phyloP scores from a whole-genome alignment of 2,888 invertebrate genomes.

The Sarcophaga carnaria region DNA sequence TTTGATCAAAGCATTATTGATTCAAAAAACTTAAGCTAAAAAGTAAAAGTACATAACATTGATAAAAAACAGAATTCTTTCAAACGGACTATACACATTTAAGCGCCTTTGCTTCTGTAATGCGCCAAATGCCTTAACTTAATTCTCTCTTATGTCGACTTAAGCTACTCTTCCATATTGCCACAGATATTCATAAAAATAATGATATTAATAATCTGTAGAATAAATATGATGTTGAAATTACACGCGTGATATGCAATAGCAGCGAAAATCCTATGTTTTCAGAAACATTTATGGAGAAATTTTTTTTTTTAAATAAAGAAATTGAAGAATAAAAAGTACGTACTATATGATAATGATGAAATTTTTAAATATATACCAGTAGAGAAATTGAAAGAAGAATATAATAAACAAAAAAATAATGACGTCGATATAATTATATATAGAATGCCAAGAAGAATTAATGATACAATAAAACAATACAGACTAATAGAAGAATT shows the following conservation, averaged over 20 bases:
- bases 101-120: too few species aligned
- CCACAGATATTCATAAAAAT: neutral
- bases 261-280: neutral
- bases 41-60: too few species aligned
- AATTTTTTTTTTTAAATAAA: neutral
- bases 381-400: conserved; percentile 4
- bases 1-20: too few species aligned
- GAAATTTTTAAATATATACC: conserved; percentile 3
- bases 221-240: neutral
- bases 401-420: neutral
- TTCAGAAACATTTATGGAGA: neutral
- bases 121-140: too few species aligned
- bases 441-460: conserved; percentile 14
- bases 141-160: too few species aligned
- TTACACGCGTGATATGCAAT: too few species aligned
- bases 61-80: too few species aligned
- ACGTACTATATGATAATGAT: conserved; percentile 3
- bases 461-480: conserved; percentile 8
- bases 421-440: conserved; percentile 21
- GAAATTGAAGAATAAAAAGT: neutral
- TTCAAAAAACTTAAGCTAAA: too few species aligned
- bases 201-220: too few species aligned
- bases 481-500: neutral
- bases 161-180: too few species aligned
- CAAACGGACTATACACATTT: too few species aligned